Evolutionary conservation across 2,797 vertebrate species (phyloP).

Genomic region (Antrozous pallidus): DNA sequence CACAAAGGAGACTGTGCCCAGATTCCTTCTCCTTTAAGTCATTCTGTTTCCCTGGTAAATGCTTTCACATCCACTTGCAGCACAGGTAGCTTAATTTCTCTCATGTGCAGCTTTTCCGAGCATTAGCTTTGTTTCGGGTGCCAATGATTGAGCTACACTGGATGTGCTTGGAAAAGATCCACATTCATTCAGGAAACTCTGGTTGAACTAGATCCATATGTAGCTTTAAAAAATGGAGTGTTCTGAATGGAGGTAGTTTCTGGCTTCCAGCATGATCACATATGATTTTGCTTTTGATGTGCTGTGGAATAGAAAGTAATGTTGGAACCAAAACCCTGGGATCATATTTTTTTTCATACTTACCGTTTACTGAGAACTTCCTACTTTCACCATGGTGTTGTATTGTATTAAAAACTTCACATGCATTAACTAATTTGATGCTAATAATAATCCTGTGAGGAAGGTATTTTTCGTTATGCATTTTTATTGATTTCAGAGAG

Average conservation of each 20-base stretch:
- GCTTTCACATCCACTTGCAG: conserved; percentile 81
- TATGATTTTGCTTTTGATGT: conserved; percentile 78
- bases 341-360: conserved; percentile 21
- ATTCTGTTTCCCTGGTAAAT: conserved; percentile 78
- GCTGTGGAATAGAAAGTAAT: conserved; percentile 69
- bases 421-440: background rate
- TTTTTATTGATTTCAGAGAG: too few species aligned
- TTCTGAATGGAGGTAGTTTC: conserved; percentile 76
- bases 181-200: conserved; percentile 83
- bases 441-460: background rate
- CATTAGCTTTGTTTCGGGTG: conserved; percentile 80
- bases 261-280: conserved; percentile 72
- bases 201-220: conserved; percentile 86
- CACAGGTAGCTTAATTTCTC: conserved; percentile 87
- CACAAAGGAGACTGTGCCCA: conserved; percentile 55
- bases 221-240: conserved; percentile 72
- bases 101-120: conserved; percentile 82
- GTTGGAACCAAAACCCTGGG: conserved; percentile 60
- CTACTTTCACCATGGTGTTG: background rate
- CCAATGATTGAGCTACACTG: conserved; percentile 79
- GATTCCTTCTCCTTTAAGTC: conserved; percentile 82
- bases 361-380: conserved; percentile 9
- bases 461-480: background rate
- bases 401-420: background rate
- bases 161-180: conserved; percentile 78